Percentiles rank a stretch among this genome's conserved stretches.
Evolutionary conservation across 2,888 invertebrate genomes (phyloP).

Genomic region (Stenurella melanura): DNA sequence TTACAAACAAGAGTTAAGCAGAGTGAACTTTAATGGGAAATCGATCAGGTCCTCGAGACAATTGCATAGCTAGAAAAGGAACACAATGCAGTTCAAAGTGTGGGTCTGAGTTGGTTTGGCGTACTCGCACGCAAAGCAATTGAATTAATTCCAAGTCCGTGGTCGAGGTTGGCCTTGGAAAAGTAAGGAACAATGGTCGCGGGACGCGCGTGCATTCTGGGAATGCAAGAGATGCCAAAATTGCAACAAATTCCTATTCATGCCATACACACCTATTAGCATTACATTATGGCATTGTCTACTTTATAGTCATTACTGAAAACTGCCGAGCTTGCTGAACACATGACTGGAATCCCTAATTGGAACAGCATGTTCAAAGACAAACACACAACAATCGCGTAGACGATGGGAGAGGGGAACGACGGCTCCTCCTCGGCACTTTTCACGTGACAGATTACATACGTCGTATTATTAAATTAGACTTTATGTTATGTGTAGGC

Average conservation of each 20-base stretch:
- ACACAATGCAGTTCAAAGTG: constrained; percentile 42
- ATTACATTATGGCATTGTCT: constrained; percentile 56
- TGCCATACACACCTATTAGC: constrained; percentile 54
- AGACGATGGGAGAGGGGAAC: not conserved
- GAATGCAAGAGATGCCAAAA: constrained; percentile 63
- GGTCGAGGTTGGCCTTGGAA: constrained; percentile 42
- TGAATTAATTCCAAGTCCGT: constrained; percentile 45
- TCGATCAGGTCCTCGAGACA: constrained; percentile 24
- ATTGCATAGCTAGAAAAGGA: constrained; percentile 30
- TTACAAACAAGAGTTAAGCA: constrained; percentile 5
- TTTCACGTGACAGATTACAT: constrained; percentile 20
- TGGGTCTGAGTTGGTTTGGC: constrained; percentile 19
- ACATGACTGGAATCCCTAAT: constrained; percentile 48
- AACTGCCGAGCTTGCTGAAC: constrained; percentile 47
- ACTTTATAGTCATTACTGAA: constrained; percentile 53
- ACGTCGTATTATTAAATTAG: constrained; percentile 12
- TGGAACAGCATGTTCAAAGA: constrained; percentile 21
- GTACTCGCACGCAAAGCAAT: constrained; percentile 45
- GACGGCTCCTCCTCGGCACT: not conserved
- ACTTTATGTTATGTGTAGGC: not conserved
- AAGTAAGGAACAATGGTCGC: constrained; percentile 58
- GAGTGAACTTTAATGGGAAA: constrained; percentile 25
- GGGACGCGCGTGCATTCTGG: constrained; percentile 62
- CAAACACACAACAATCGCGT: constrained; percentile 15
- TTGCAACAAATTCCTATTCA: constrained; percentile 57